phyloP scores from a whole-genome alignment of 2,113 vertebrate species.

The Gopherus flavomarginatus region DNA sequence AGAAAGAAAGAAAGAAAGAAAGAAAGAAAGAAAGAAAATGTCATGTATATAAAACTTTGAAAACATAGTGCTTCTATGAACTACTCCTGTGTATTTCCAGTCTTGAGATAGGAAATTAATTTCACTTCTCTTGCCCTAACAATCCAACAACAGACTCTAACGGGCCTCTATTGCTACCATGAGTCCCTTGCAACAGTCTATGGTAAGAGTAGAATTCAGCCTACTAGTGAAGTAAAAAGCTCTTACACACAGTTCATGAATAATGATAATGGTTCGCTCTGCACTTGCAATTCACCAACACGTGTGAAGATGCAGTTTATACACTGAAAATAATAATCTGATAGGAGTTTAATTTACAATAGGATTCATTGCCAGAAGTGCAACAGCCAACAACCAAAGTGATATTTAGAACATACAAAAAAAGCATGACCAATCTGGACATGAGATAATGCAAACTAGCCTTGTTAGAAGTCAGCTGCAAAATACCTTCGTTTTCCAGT shows the following conservation, averaged over 20 bases:
- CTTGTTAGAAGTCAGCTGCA: constrained; percentile 80
- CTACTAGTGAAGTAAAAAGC: neutral
- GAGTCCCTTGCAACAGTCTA: neutral
- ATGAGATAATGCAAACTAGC: constrained; percentile 78
- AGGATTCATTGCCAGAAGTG: constrained; percentile 10
- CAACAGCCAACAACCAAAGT: neutral
- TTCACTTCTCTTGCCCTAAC: fast-evolving
- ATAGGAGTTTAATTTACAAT: constrained; percentile 15
- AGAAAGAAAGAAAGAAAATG: neutral
- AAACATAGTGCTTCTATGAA: neutral
- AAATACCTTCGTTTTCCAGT: constrained; percentile 84
- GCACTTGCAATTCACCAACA: neutral
- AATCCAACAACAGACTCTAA: neutral
- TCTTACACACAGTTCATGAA: fast-evolving
- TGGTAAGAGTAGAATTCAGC: neutral
- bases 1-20: neutral
- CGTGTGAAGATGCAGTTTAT: neutral
- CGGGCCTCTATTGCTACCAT: neutral
- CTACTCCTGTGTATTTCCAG: neutral
- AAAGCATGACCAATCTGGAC: constrained; percentile 59
- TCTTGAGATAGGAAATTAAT: neutral
- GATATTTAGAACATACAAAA: constrained; percentile 38
- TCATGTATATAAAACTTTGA: fast-evolving
- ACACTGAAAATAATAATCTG: constrained; percentile 18
- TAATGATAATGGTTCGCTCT: neutral